Evolutionary conservation across 2,113 vertebrate genomes (phyloP), one percentile per base, ranked within the genome.

Genomic region (Mustelus asterias): DNA sequence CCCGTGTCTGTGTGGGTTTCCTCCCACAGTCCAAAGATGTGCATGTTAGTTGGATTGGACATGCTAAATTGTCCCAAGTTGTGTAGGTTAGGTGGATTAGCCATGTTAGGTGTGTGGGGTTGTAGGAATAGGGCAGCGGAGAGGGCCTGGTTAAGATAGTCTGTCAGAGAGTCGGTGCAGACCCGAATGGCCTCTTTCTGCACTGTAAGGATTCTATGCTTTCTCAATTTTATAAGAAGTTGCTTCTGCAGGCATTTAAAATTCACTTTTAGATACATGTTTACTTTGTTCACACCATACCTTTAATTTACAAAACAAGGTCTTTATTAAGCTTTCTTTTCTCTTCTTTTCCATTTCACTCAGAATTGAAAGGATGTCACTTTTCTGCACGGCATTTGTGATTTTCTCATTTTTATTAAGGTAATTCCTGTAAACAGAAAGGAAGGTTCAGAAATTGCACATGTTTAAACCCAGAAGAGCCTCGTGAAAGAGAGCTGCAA

Each of bases 221-320:
- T 54, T 67, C 16, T 18, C 60, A 67, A 65, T 65, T 37, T 93
- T n/a, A n/a, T 67, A 67, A 37, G 33, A 65, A 93, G 26, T 29
- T 37, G 14, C 33, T 93, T 63, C 16, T 65, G 20, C 60, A 22
- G 4, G n/a, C 6, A 33, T 92, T 65, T 13, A 65, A 63, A 93
- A 37, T 16, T 8, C 29, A 16, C 63, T n/a, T 92, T 65, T 37
- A 9, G 20, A 16, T 72, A 22, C 22, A 24, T 72, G 11, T 88
- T 29, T 48, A 20, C 8, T 33, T 70, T 13, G 65, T 29, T 72
- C 67, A 48, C 5, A 95, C 11, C 44, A 60, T 97, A 99, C 99
- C 97, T 98, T 98, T 90, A 99, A 97, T 58, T 97, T 96, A 0
- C 0, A 69, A 78, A 98, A 98, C 1, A 99, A 97, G 78, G 85